Evolutionary conservation across 2,888 invertebrate species (phyloP), one percentile per base, ranked within the genome.

Genomic region (Lysandra bellargus): DNA sequence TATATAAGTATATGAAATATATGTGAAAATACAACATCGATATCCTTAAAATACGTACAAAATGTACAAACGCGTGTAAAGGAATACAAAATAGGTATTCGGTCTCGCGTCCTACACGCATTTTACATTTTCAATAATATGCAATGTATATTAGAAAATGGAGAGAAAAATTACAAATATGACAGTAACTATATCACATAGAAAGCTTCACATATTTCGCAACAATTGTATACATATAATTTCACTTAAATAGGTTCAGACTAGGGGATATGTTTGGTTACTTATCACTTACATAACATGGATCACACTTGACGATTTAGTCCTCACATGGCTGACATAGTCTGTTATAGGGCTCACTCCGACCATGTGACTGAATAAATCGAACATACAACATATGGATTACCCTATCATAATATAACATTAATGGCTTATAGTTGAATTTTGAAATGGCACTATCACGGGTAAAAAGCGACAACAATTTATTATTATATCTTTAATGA

Each of bases 181-280:
- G 79, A 60, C 73, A 79, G 30, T 72, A 78, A 78, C 37, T 72
- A 82, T 85, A 86, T 86, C 86, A 86, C 85, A 85, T 84, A 80
- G 81, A 81, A 86, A 84, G 84, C 83, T 85, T 83, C 79, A 79
- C 80, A 82, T 80, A 81, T 80, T 81, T 80, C 73, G 81, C 80
- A 83, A 83, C 82, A 84, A 82, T 82, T 84, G 82, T 83, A 84
- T 82, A 83, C 79, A 80, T 83, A 83, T 81, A 82, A 85, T 84
- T 85, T 88, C 81, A 83, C 79, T 88, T 83, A 85, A 82, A 87
- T 87, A 87, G 82, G 82, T 87, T 91, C 90, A 93, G 92, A 89
- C 92, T 91, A 92, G 86, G 86, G 90, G 94, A 93, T 94, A 94
- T 94, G 94, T 94, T 91, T 87, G 87, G 87, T 93, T 93, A 89